Conservation (phyloP, 2,797 vertebrate species). For the Delichon dasypus region DNA sequence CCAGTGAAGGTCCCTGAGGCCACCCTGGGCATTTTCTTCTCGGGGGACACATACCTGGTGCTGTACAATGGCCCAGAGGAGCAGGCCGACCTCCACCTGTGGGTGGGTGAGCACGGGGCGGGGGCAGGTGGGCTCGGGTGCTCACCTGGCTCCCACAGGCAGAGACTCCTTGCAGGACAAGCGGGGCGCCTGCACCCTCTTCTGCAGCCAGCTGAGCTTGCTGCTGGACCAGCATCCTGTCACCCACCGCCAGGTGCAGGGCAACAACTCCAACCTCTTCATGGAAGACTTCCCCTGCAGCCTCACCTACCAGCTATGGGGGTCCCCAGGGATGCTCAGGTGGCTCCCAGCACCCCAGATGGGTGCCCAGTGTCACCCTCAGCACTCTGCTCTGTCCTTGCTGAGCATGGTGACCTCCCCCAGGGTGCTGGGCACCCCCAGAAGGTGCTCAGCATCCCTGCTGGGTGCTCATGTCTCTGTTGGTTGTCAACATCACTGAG, state of each 20-base stretch:
- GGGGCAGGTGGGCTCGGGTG: neutral
- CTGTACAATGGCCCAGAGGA: conserved; percentile 79
- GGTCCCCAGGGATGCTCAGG: neutral
- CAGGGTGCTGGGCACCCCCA: neutral
- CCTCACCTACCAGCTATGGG: conserved; percentile 87
- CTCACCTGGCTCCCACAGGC: conserved; percentile 65
- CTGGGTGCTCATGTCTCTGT: neutral
- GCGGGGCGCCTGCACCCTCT: conserved; percentile 86
- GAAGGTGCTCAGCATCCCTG: neutral
- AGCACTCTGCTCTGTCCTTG: neutral
- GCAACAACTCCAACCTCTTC: conserved; percentile 85
- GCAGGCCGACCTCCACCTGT: conserved; percentile 84
- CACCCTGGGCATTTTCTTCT: conserved; percentile 83
- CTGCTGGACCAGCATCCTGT: conserved; percentile 85
- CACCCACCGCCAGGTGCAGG: conserved; percentile 88
- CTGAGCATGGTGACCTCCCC: neutral
- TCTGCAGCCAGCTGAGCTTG: conserved; percentile 87
- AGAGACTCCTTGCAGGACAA: conserved; percentile 87
- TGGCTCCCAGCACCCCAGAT: neutral
- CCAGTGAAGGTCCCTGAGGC: conserved; percentile 76
- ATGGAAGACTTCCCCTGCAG: conserved; percentile 87
- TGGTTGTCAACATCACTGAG: neutral
- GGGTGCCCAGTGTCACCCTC: neutral
- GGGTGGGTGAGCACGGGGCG: conserved; percentile 47
- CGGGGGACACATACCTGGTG: conserved; percentile 89